A percentile compares a stretch with the other conserved stretches of the same genome.
Conservation (phyloP, 2,113 vertebrate genomes). For the Bujurquina vittata region DNA sequence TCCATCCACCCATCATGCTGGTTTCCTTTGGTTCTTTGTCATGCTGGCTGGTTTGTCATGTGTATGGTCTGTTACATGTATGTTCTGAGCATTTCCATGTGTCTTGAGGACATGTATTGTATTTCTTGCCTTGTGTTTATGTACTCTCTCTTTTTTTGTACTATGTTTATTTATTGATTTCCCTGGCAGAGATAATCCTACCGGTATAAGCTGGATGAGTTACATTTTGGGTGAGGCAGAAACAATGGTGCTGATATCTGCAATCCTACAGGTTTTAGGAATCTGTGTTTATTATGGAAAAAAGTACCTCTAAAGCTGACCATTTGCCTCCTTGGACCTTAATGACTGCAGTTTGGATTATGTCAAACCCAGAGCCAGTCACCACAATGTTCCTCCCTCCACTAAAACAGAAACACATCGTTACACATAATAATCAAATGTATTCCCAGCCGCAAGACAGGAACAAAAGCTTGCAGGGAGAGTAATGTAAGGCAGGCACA, state of each 20-base stretch:
- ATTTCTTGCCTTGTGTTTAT: no score
- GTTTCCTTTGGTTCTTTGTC: no score
- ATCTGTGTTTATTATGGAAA: no score
- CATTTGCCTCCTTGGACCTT: constrained; percentile 65
- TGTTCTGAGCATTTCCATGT: no score
- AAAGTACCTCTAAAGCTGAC: not conserved
- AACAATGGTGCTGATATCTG: constrained; percentile 49
- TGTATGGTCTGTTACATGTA: no score
- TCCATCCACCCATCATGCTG: no score
- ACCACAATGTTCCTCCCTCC: constrained; percentile 91
- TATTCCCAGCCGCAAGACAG: not conserved
- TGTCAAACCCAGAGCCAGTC: constrained; percentile 86
- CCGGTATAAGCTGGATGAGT: constrained; percentile 48
- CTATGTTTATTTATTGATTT: no score
- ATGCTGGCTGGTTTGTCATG: no score
- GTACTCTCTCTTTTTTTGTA: no score
- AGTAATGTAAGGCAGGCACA: constrained; percentile 1
- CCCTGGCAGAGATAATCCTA: constrained; percentile 25
- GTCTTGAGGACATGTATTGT: no score
- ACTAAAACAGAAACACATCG: constrained; percentile 77
- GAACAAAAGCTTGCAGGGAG: not conserved
- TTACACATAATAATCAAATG: constrained; percentile 5
- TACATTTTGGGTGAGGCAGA: constrained; percentile 12
- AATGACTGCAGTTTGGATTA: constrained; percentile 89
- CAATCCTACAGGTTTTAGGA: constrained; percentile 43